Base-by-base conservation (phyloP, 1,140 invertebrate genomes). In the Drosophila seguyi region DNA sequence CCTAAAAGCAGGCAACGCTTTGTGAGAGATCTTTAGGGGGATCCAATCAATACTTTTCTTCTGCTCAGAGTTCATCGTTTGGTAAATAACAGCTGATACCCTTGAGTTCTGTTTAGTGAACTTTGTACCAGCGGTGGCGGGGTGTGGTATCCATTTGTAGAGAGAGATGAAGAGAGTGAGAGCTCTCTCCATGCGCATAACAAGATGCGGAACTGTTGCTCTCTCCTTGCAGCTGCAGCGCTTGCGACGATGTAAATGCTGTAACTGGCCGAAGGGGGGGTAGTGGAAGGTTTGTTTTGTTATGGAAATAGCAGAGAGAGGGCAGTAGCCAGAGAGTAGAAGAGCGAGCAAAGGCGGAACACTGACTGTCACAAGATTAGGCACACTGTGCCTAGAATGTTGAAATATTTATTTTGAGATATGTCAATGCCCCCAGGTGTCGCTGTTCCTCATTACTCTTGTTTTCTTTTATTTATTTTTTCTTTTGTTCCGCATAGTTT, bases 211-310 rank as follows among this genome's bases (percentile, higher is more conserved):
- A 36, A 62, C 47, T 53, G 47, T 57, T 58, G 52, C 74, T 61
- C 66, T 79, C 31, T 45, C 62, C 0, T 41, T 25, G 44, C 45
- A 34, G 44, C 31, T 68, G 79, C 67, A 73, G 39, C 50, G 47
- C 45, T 52, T 47, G 39, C 48, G 13, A 18, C 20, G 25, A 29
- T 63, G 59, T 65, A 41, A 45, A 34, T 68, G 42, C 39, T 69
- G 47, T 66, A 45, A 36, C 18, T 25, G 20, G 47, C 25, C 0
- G 6, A 29, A n/a, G n/a, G 11, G 47, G 47, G 14, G 47, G 14
- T 29, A 38, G 2, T 25, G 57, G 27, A 63, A 31, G 11, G 20
- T 25, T 57, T 57, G 36, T 57, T 57, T 57, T 41, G 55, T 27
- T 57, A 27, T 57, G 22, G 20, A 57, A 41, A 57, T 57, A 42